These are phyloP conservation scores for Patagioenas fasciata DNA, from an alignment of 2,113 vertebrate species.

Conservation along the genomic window DNA sequence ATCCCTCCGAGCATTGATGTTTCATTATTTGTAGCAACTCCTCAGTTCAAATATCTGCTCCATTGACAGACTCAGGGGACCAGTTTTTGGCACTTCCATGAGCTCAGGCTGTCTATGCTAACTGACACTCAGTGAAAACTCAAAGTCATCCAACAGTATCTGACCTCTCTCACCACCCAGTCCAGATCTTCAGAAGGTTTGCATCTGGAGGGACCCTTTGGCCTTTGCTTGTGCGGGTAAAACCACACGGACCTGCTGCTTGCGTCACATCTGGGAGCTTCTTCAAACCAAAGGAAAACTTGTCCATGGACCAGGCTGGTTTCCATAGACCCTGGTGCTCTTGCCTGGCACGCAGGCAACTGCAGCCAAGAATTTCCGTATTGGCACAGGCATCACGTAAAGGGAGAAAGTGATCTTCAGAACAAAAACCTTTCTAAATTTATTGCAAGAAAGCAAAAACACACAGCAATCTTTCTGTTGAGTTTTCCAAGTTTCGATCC, in stretches of 20 bases:
- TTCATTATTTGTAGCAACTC: background rate
- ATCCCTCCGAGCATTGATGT: background rate
- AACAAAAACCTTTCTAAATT: slow-evolving; percentile 1
- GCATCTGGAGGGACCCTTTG: background rate
- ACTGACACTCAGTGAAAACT: background rate
- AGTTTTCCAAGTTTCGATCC: background rate
- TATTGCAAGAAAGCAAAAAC: background rate
- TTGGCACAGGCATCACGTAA: background rate
- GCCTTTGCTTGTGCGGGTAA: background rate
- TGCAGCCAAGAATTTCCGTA: background rate
- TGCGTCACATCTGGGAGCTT: background rate
- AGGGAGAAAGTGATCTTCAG: background rate
- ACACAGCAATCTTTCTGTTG: background rate
- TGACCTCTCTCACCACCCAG: background rate
- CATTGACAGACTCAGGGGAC: background rate
- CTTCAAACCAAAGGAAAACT: background rate
- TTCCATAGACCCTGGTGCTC: background rate
- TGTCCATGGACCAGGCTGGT: background rate
- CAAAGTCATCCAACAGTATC: background rate
- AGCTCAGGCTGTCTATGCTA: background rate
- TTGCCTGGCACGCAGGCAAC: background rate
- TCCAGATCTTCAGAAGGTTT: background rate
- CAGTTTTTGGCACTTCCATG: background rate
- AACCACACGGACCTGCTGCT: background rate
- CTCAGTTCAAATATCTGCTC: background rate